Percentiles rank a stretch among this genome's conserved stretches.
These are phyloP conservation scores for Gasterosteus aculeatus DNA, from an alignment of 2,113 vertebrate species.

Conservation along the genomic window DNA sequence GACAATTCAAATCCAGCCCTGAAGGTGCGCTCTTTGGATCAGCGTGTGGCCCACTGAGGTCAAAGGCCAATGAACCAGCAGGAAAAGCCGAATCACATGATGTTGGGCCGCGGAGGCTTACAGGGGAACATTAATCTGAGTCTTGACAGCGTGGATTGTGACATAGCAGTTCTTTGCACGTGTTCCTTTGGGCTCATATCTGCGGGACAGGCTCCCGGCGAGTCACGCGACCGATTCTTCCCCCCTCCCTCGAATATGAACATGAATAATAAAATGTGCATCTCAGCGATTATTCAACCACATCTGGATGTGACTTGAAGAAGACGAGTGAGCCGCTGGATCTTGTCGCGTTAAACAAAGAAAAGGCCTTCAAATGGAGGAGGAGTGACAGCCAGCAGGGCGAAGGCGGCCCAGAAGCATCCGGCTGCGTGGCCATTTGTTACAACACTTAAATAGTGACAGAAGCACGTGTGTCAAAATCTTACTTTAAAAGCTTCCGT, in stretches of 20 bases:
- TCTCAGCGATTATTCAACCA: constrained; percentile 62
- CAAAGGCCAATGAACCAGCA: constrained; percentile 44
- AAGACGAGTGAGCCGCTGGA: not conserved
- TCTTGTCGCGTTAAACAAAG: not conserved
- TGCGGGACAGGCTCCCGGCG: not conserved
- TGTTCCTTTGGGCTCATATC: not conserved
- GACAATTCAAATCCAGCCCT: no score
- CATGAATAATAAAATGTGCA: constrained; percentile 64
- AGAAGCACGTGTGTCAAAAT: not conserved
- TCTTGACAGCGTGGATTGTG: constrained; percentile 21
- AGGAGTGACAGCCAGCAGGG: not conserved
- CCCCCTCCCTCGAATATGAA: constrained; percentile 18
- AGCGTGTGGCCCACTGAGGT: constrained; percentile 19
- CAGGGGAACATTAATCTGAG: constrained; percentile 22
- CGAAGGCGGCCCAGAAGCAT: not conserved
- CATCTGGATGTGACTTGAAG: constrained; percentile 18
- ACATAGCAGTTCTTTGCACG: constrained; percentile 7
- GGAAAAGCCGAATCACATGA: constrained; percentile 72
- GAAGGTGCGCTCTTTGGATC: constrained; percentile 2
- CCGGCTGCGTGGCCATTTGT: not conserved
- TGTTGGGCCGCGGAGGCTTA: constrained; percentile 32
- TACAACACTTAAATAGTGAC: not conserved
- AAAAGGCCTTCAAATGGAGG: not conserved
- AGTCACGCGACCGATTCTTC: constrained; percentile 18
- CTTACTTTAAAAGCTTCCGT: not conserved